phyloP scores from a whole-genome alignment of 53 echinoderm and acorn worm species.

The Apostichopus leukothele region DNA sequence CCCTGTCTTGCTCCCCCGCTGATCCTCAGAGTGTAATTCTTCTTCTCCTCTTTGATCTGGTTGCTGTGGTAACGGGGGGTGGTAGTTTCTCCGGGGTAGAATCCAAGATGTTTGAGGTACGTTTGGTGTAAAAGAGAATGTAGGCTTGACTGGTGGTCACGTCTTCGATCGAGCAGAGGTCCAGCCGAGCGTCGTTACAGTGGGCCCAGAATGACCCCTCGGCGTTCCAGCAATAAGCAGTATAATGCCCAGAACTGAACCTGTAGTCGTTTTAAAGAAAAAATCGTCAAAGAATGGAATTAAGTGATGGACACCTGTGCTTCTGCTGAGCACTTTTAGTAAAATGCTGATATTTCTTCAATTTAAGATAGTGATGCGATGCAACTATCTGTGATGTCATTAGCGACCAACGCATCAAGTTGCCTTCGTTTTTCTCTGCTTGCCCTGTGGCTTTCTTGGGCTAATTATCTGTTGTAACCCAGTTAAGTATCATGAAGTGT shows the following conservation, averaged over 20 bases:
- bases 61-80: neutral
- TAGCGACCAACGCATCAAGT: too few relatives aligned
- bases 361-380: too few relatives aligned
- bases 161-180: constrained; percentile 86
- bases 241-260: constrained; percentile 93
- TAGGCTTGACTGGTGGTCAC: constrained; percentile 83
- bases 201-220: constrained; percentile 92
- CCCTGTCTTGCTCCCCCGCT: neutral
- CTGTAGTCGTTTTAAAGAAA: constrained; percentile 29
- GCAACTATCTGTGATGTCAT: too few relatives aligned
- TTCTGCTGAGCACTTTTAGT: too few relatives aligned
- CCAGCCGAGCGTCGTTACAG: constrained; percentile 89
- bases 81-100: constrained; percentile 53
- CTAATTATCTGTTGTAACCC: too few relatives aligned
- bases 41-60: constrained; percentile 23
- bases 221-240: constrained; percentile 83
- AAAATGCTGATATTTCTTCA: too few relatives aligned
- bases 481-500: too few relatives aligned
- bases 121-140: constrained; percentile 90
- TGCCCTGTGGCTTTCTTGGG: too few relatives aligned
- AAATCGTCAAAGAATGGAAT: too few relatives aligned
- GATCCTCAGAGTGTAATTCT: constrained; percentile 12
- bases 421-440: too few relatives aligned
- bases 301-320: too few relatives aligned
- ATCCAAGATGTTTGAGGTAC: constrained; percentile 62